A percentile compares a stretch with the other conserved stretches of the same genome.
These are phyloP conservation scores for Eulemur rubriventer DNA, from an alignment of 2,797 vertebrate species.

Conservation along the genomic window DNA sequence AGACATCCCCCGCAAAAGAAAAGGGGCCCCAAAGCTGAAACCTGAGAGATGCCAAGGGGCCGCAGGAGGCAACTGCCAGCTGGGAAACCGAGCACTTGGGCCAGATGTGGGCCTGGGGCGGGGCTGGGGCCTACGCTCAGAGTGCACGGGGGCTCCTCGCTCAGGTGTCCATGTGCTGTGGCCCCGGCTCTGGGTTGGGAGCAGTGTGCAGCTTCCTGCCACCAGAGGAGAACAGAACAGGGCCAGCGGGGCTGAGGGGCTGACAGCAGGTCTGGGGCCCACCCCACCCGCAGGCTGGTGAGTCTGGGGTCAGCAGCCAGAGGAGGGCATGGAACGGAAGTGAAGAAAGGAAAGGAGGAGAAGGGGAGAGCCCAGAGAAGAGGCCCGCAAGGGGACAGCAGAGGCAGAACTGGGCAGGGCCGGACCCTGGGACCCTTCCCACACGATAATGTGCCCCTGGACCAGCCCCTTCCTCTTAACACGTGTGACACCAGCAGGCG, in stretches of 20 bases:
- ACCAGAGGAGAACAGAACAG: not conserved
- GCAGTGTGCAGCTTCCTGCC: not conserved
- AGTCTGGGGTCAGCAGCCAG: not conserved
- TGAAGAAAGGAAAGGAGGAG: not conserved
- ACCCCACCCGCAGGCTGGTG: not conserved
- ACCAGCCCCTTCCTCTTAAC: not conserved
- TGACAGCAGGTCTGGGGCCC: not conserved
- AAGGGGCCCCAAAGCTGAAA: constrained; percentile 72
- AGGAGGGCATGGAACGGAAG: not conserved
- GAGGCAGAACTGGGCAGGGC: not conserved
- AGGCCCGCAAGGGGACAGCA: not conserved
- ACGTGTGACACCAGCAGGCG: not conserved
- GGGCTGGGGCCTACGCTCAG: not conserved
- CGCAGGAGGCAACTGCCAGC: constrained; percentile 73
- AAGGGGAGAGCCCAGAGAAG: not conserved
- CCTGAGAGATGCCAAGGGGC: constrained; percentile 74
- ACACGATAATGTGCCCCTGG: accelerated
- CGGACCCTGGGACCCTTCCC: not conserved
- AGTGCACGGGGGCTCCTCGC: not conserved
- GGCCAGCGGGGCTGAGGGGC: too few species aligned
- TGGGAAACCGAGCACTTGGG: constrained; percentile 60
- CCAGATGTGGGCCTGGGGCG: constrained; percentile 78
- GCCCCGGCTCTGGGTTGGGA: not conserved
- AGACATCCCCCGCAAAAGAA: constrained; percentile 12
- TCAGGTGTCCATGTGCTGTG: not conserved